Evolutionary conservation across 2,888 invertebrate species (phyloP).

Genomic region (Philhelius pedissequus): DNA sequence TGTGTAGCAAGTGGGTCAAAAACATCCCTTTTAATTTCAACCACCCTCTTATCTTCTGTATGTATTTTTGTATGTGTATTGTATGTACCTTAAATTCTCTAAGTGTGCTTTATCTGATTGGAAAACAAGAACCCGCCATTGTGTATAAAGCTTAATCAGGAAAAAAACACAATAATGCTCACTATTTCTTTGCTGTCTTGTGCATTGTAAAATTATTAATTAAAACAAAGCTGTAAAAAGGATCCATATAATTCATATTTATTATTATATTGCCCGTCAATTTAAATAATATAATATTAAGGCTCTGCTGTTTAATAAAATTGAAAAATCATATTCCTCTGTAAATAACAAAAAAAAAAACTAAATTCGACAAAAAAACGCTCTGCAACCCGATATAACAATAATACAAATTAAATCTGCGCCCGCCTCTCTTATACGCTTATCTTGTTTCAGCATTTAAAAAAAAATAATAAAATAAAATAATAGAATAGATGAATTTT

Average conservation of each 20-base stretch:
- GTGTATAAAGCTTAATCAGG: conserved; percentile 38
- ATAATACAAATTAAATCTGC: conserved; percentile 8
- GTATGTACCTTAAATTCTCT: neutral
- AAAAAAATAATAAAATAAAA: neutral
- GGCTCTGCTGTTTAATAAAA: neutral
- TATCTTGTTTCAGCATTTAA: conserved; percentile 58
- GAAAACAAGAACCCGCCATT: neutral
- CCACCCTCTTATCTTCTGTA: neutral
- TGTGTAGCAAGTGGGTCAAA: neutral
- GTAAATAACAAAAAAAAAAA: conserved; percentile 15
- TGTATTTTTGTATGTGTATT: too few relatives aligned
- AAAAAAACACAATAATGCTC: conserved; percentile 42
- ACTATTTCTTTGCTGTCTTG: conserved; percentile 29
- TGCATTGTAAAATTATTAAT: conserved; percentile 24
- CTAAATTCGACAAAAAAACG: neutral
- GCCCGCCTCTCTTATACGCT: conserved; percentile 49
- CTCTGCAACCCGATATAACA: conserved; percentile 12
- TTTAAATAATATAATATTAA: neutral
- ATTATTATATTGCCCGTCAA: neutral
- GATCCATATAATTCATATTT: neutral
- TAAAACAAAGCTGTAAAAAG: neutral
- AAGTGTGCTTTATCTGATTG: conserved; percentile 2
- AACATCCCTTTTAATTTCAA: neutral
- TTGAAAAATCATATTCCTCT: neutral
- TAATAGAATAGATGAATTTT: conserved; percentile 21